Percentiles rank a stretch among this genome's conserved stretches.
These are phyloP conservation scores for Trachymyrmex septentrionalis DNA, from an alignment of 1,140 invertebrate genomes.

Conservation along the genomic window DNA sequence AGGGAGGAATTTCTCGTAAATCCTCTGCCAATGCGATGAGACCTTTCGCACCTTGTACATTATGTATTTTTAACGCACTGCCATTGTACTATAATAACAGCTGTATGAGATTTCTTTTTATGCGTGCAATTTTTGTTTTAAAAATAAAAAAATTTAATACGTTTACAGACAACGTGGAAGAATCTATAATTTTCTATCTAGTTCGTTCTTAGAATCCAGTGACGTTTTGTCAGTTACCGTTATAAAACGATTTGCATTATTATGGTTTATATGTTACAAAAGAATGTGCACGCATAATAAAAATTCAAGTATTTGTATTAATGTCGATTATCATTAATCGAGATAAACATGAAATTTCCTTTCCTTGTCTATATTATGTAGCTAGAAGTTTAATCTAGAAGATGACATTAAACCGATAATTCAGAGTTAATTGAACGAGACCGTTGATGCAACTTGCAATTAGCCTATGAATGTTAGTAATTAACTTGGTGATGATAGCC, in stretches of 20 bases:
- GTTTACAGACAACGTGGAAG: not conserved
- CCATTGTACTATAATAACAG: not conserved
- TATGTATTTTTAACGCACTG: constrained; percentile 25
- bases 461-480: constrained; percentile 12
- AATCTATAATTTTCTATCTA: not conserved
- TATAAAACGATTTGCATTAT: too few relatives aligned
- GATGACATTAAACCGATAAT: constrained; percentile 11
- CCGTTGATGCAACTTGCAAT: constrained; percentile 11
- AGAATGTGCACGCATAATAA: not conserved
- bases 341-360: constrained; percentile 32
- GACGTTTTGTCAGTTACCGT: too few relatives aligned
- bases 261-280: not conserved
- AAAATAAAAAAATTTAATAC: not conserved
- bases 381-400: constrained; percentile 9
- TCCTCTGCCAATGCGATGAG: not conserved
- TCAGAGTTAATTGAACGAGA: constrained; percentile 12
- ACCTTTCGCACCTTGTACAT: not conserved
- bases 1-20: constrained; percentile 48
- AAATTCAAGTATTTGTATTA: constrained; percentile 1
- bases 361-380: not conserved
- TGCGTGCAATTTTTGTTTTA: not conserved
- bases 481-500: not conserved
- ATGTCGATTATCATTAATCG: not conserved
- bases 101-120: not conserved
- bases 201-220: not conserved